Base-by-base conservation (phyloP, 1,140 invertebrate species). In the Anthonomus grandis region DNA sequence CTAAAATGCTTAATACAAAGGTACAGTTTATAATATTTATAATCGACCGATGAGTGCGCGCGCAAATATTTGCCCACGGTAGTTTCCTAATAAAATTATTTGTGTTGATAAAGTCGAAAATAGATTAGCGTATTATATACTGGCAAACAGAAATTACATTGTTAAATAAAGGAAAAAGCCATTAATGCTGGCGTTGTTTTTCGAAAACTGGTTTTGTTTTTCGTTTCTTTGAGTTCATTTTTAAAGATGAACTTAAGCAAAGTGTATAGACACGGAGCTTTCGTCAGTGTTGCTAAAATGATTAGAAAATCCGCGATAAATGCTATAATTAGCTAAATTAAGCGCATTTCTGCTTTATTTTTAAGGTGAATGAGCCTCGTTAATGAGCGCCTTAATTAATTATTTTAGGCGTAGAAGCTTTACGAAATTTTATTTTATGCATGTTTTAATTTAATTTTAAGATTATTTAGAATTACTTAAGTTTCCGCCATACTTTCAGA, bases 91-190 rank as follows among this genome's bases (percentile, higher is more conserved):
- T 47, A 47, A 46, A 46, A 22, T 17, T 5, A 44, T 23, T 53
- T 44, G 45, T 53, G 42, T 44, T 53, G 50, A 53, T 53, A 53
- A 53, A 27, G 18, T 53, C 34, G 15, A 34, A 53, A 53, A 53
- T 42, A 52, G 42, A 22, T 38, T 23, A 25, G 42, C 13, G 19
- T n/a, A 23, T 18, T 17, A 46, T 55, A 55, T 36, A 55, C 52
- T 55, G 31, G 42, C 52, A 46, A 55, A 55, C 50, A 53, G 15
- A 46, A 46, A 10, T 22, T 21, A 44, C 19, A 9, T 44, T 9
- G 19, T 19, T 44, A 44, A 44, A 44, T 44, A 44, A 44, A 21
- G 41, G 41, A 44, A 44, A 44, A 44, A 21, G 13, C 41, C 41
- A 5, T 6, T n/a, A 31, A 31, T n/a, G 27, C 6, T n/a, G 6